phyloP scores from a whole-genome alignment of 2,888 invertebrate species.

The Cybosia mesomella region DNA sequence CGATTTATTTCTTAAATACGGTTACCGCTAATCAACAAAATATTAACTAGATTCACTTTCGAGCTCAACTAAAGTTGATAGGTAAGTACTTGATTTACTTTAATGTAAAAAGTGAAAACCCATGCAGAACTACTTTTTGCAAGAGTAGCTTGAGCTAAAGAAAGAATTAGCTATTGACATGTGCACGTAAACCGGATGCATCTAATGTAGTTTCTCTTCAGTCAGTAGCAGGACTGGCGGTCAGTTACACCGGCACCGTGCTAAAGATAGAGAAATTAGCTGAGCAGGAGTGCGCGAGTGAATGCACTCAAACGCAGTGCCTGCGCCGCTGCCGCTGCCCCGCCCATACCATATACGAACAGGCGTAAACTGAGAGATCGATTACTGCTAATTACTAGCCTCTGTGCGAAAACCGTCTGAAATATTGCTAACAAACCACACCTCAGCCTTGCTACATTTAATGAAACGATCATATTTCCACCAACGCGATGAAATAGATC shows the following conservation, averaged over 20 bases:
- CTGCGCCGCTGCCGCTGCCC: slow-evolving; percentile 52
- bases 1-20: slow-evolving; percentile 25
- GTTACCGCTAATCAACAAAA: slow-evolving; percentile 59
- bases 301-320: slow-evolving; percentile 72
- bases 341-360: slow-evolving; percentile 79
- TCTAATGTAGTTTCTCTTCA: slow-evolving; percentile 84
- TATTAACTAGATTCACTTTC: slow-evolving; percentile 65
- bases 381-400: slow-evolving; percentile 83
- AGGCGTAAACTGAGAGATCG: slow-evolving; percentile 81
- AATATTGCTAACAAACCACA: slow-evolving; percentile 62
- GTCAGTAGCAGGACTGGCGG: slow-evolving; percentile 73
- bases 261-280: slow-evolving; percentile 87
- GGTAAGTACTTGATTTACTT: slow-evolving; percentile 27
- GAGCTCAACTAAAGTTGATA: slow-evolving; percentile 49
- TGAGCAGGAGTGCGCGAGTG: slow-evolving; percentile 76
- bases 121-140: slow-evolving; percentile 28
- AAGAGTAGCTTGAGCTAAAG: slow-evolving; percentile 35
- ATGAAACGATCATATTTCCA: slow-evolving; percentile 47
- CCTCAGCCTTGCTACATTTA: slow-evolving; percentile 54
- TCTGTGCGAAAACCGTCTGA: slow-evolving; percentile 64
- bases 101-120: slow-evolving; percentile 31
- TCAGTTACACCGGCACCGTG: slow-evolving; percentile 84
- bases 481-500: slow-evolving; percentile 13
- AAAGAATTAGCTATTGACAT: slow-evolving; percentile 63
- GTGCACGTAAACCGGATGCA: slow-evolving; percentile 79